phyloP scores from a whole-genome alignment of 2,888 invertebrate species.

The Cerceris rybyensis region DNA sequence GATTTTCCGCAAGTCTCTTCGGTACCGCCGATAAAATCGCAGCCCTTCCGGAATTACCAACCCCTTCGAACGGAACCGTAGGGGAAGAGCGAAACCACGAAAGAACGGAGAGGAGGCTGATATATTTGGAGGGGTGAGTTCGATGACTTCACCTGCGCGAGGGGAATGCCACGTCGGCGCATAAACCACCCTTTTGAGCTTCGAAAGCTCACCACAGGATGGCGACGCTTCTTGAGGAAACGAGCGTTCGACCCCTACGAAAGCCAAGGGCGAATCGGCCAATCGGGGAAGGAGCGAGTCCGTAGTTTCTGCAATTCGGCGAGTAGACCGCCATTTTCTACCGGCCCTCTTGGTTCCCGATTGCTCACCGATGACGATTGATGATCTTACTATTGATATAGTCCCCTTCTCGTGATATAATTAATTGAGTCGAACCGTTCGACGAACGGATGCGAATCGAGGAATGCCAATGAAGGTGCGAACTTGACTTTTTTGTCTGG shows the following conservation, averaged over 20 bases:
- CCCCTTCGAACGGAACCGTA: conserved; percentile 22
- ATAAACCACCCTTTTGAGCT: conserved; percentile 52
- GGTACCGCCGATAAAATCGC: conserved; percentile 77
- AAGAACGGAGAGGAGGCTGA: conserved; percentile 43
- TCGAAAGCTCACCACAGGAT: conserved; percentile 70
- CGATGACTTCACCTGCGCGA: conserved; percentile 20
- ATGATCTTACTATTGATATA: conserved; percentile 12
- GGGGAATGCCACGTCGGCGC: not conserved
- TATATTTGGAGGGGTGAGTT: conserved; percentile 35
- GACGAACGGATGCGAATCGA: no score
- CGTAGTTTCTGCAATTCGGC: conserved; percentile 60
- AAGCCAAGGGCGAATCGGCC: conserved; percentile 60
- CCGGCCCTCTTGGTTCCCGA: conserved; percentile 36
- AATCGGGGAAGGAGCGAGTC: conserved; percentile 56
- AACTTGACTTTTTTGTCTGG: not conserved
- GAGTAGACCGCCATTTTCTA: conserved; percentile 64
- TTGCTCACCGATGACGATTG: conserved; percentile 34
- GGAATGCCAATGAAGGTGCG: not conserved
- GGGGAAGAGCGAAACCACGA: not conserved
- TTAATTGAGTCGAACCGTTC: no score
- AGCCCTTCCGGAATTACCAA: conserved; percentile 57
- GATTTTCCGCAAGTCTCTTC: conserved; percentile 42
- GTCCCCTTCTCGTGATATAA: not conserved
- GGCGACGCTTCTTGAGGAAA: conserved; percentile 67
- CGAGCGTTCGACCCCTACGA: conserved; percentile 51